phyloP scores from a whole-genome alignment of 2,113 vertebrate genomes.

The Dunckerocampus dactyliophorus region DNA sequence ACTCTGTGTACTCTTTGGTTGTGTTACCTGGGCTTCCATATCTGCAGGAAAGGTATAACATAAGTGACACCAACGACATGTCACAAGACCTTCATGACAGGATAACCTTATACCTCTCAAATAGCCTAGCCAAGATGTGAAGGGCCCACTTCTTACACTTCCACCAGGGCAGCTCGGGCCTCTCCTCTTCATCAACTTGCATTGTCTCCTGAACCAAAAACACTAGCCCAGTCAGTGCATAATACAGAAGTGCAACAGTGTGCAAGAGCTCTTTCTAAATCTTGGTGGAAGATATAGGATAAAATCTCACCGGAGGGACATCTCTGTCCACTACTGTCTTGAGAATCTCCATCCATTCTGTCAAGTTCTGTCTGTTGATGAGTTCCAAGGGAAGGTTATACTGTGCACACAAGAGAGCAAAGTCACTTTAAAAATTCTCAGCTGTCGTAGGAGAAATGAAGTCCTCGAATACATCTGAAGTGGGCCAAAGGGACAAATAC shows the following conservation, averaged over 20 bases:
- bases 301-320: conserved; percentile 85
- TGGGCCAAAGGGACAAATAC: conserved; percentile 2
- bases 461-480: conserved; percentile 95
- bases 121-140: conserved; percentile 95
- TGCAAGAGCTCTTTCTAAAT: background rate
- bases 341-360: conserved; percentile 97
- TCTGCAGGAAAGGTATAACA: conserved; percentile 55
- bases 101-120: conserved; percentile 82
- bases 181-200: conserved; percentile 95
- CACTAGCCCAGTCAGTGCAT: background rate
- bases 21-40: conserved; percentile 98
- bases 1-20: conserved; percentile 97
- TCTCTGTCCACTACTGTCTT: conserved; percentile 95
- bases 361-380: conserved; percentile 95
- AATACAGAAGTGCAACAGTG: background rate
- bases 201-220: conserved; percentile 83
- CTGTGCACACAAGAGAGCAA: conserved; percentile 56
- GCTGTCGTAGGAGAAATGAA: conserved; percentile 98
- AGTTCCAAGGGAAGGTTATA: conserved; percentile 96
- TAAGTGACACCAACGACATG: background rate
- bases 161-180: conserved; percentile 97
- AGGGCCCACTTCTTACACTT: conserved; percentile 99
- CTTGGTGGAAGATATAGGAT: background rate
- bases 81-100: background rate
- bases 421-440: conserved; percentile 37